Evolutionary conservation across 2,797 vertebrate species (phyloP).

Genomic region (Propithecus perrieri): DNA sequence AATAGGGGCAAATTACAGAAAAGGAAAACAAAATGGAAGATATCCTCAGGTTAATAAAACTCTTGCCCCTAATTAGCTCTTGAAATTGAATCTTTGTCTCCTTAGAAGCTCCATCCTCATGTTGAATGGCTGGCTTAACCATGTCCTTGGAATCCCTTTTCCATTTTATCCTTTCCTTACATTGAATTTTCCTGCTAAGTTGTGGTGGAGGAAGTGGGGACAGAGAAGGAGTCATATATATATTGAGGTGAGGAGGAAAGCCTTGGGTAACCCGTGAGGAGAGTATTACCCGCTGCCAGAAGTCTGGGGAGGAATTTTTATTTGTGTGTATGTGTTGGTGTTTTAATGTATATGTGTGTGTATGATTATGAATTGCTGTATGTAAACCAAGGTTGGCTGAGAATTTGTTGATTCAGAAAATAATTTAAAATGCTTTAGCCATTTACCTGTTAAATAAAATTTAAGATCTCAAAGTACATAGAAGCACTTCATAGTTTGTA

Average conservation of each 20-base stretch:
- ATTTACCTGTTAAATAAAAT: neutral
- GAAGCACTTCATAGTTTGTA: neutral
- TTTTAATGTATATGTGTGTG: neutral
- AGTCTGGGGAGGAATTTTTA: neutral
- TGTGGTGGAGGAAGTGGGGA: neutral
- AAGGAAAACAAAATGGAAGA: neutral
- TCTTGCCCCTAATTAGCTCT: neutral
- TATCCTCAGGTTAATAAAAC: neutral
- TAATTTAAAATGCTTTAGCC: neutral
- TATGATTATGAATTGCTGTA: neutral
- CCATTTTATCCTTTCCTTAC: neutral
- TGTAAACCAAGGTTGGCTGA: neutral
- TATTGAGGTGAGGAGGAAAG: constrained; percentile 8
- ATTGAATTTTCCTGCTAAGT: neutral
- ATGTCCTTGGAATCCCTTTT: neutral
- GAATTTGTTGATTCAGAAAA: neutral
- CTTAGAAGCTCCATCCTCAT: neutral
- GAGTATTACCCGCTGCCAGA: neutral
- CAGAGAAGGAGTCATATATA: neutral
- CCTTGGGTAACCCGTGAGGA: neutral
- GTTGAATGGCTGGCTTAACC: neutral
- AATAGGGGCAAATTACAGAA: neutral
- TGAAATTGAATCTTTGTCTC: neutral
- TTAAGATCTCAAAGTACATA: neutral
- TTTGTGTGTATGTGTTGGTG: neutral